Base-by-base conservation (phyloP, 2,888 invertebrate genomes). In the Willowsia nigromaculata region DNA sequence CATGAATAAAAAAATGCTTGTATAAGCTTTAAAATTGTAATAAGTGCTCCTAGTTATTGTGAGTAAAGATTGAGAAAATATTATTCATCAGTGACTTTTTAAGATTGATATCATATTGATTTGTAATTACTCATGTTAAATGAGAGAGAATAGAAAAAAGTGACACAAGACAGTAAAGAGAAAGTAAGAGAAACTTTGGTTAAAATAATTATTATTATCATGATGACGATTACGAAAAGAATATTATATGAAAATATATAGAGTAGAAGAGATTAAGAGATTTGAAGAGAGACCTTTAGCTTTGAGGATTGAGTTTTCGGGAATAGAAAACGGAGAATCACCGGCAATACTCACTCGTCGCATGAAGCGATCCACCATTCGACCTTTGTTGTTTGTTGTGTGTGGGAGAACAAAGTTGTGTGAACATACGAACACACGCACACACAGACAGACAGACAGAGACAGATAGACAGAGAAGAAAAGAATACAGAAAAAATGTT, bases 291-390 rank as follows among this genome's bases (percentile, higher is more conserved):
- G 91, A 92, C 92, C 92, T 92, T 92, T 92, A 30, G 91, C 91
- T 91, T 92, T 92, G 92, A 92, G 92, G 91, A 92, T 91, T 91
- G 92, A 92, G 91, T 92, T 92, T 92, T 92, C 92, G 88, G 92
- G 91, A 88, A 92, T 92, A 87, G 92, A 90, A 91, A 92, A 92
- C 91, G 92, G 92, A 91, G 92, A 91, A 90, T 92, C 92, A 80
- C 92, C 92, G 85, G 92, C 92, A 90, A 92, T 92, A 90, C 90
- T 90, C 88, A 92, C 93, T 85, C 93, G 90, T 84, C 93, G 88
- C 93, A 92, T 93, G 91, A 92, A 92, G 85, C 92, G 92, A 91
- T 92, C 93, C 92, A 92, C 91, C 91, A 92, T 91, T 91, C 92
- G 92, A 92, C 92, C 92, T 91, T 91, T 85, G 90, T 89, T 88